Evolutionary conservation across 2,113 vertebrate species (phyloP).

Genomic region (Oreochromis tanganicae): DNA sequence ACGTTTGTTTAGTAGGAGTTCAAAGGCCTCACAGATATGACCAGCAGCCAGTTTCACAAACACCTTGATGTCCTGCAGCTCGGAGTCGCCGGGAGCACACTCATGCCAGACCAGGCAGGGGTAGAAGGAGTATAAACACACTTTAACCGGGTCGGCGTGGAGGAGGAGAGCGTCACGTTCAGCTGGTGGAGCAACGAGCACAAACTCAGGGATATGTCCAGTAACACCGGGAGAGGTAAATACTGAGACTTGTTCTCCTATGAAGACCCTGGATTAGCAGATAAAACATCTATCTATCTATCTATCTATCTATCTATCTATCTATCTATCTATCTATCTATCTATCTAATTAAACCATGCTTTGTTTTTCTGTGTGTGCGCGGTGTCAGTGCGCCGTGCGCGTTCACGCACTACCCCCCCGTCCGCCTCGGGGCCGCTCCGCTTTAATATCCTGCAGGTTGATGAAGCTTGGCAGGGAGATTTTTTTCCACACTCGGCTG

Average conservation of each 20-base stretch:
- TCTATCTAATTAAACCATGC: not conserved
- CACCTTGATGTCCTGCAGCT: constrained; percentile 55
- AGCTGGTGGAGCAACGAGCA: constrained; percentile 56
- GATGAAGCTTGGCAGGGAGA: constrained; percentile 77
- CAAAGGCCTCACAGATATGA: not conserved
- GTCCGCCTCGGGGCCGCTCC: constrained; percentile 41
- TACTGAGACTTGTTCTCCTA: not conserved
- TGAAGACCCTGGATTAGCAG: not conserved
- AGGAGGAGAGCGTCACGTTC: constrained; percentile 50
- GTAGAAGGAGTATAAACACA: constrained; percentile 53
- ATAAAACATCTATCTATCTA: not conserved
- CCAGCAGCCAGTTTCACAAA: constrained; percentile 4
- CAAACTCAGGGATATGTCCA: constrained; percentile 75
- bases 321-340: constrained; percentile 42
- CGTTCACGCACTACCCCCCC: not conserved
- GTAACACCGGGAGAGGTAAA: constrained; percentile 75
- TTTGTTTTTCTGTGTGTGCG: constrained; percentile 17
- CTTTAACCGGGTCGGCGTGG: constrained; percentile 57
- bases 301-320: constrained; percentile 13
- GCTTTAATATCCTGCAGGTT: constrained; percentile 82
- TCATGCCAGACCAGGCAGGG: constrained; percentile 60
- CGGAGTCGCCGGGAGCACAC: constrained; percentile 51
- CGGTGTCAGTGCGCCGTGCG: not conserved
- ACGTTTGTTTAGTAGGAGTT: not conserved
- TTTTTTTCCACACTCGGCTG: constrained; percentile 77